Percentiles rank a stretch among this genome's conserved stretches.
Conservation (phyloP, 2,888 invertebrate genomes). For the Drosophila dives region DNA sequence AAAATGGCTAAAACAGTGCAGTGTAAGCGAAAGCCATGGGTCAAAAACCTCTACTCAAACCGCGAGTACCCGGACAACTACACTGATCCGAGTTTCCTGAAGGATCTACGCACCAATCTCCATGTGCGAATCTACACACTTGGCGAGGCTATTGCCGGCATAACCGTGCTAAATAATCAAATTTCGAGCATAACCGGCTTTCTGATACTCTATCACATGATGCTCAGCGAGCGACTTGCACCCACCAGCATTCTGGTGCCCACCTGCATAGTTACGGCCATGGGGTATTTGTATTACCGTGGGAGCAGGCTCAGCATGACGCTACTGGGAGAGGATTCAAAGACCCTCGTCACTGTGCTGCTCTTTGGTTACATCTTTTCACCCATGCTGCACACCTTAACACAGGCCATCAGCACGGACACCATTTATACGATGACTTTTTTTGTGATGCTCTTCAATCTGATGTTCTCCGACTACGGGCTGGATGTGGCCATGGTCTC, state of each 20-base stretch:
- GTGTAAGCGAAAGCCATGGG: constrained; percentile 87
- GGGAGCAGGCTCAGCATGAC: constrained; percentile 63
- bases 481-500: constrained; percentile 94
- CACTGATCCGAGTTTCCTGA: constrained; percentile 93
- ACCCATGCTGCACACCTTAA: constrained; percentile 96
- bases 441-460: constrained; percentile 93
- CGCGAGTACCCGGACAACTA: constrained; percentile 96
- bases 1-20: constrained; percentile 51
- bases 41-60: constrained; percentile 95
- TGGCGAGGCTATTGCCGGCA: constrained; percentile 89
- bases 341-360: constrained; percentile 92
- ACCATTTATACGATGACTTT: constrained; percentile 97
- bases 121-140: constrained; percentile 88
- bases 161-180: constrained; percentile 92
- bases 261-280: constrained; percentile 86
- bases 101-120: constrained; percentile 93
- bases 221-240: constrained; percentile 89
- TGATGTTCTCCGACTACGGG: constrained; percentile 97
- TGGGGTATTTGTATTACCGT: constrained; percentile 88
- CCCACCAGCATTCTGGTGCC: constrained; percentile 88
- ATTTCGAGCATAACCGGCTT: constrained; percentile 91
- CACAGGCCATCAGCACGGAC: constrained; percentile 98
- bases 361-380: constrained; percentile 95
- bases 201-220: constrained; percentile 89
- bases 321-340: constrained; percentile 87